These are phyloP conservation scores for Lumbricus terrestris DNA, from an alignment of 2,888 invertebrate species.

Conservation along the genomic window DNA sequence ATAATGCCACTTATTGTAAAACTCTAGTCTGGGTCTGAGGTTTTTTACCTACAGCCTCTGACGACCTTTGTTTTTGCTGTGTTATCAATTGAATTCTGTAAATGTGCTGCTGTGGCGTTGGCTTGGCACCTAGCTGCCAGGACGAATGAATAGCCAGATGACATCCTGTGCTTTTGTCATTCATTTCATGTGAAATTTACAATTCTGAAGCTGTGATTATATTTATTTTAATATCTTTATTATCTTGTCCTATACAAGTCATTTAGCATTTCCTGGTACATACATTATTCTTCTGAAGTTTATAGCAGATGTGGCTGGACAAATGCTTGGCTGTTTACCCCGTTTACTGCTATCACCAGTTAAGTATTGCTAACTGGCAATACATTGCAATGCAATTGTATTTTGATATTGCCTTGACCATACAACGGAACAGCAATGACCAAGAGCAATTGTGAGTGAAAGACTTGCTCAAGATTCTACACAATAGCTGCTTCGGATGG, in stretches of 20 bases:
- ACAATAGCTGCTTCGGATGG: too few species aligned
- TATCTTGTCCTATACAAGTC: neutral
- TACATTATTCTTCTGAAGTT: neutral
- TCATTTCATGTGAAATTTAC: neutral
- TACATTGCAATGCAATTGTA: too few species aligned
- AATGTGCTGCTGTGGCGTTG: neutral
- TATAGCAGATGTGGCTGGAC: neutral
- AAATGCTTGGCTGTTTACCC: neutral
- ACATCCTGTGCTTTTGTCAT: neutral
- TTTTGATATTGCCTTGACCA: too few species aligned
- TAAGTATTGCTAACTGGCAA: too few species aligned
- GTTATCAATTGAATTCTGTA: neutral
- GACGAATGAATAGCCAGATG: neutral
- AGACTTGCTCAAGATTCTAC: too few species aligned
- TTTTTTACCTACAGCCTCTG: neutral
- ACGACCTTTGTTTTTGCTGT: neutral
- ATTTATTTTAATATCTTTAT: neutral
- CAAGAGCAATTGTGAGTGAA: too few species aligned
- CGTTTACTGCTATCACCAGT: too few species aligned
- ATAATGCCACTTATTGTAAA: neutral
- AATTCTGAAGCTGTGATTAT: neutral
- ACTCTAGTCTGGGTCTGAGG: neutral
- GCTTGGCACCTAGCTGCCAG: neutral
- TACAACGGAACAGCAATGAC: too few species aligned
- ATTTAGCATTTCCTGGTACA: neutral